Evolutionary conservation across 2,797 vertebrate species (phyloP), one percentile per base, ranked within the genome.

Genomic region (Coilia nasus): DNA sequence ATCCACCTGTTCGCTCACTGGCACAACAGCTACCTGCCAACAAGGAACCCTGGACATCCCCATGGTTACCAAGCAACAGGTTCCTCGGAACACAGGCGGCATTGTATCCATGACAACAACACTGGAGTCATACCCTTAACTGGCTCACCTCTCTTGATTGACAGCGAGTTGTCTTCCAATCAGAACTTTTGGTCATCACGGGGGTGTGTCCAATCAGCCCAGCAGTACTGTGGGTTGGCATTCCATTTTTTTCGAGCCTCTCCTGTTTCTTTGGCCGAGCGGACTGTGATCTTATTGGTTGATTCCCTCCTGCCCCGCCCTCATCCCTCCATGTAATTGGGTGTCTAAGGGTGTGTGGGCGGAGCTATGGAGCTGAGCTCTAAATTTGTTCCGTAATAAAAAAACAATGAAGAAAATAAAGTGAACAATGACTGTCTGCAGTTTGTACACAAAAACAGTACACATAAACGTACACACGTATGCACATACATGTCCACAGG

Each of bases 341-440:
- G 93, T 95, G 94, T 94, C 93, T 92, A 93, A 93, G 62, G 67
- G 67, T 87, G 93, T 93, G 93, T 94, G 93, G 95, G 91, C 71
- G 91, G 94, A 95, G 93, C 91, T 94, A 91, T 93, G 93, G 95
- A 96, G 95, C 96, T 95, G 95, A 96, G 95, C 95, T 96, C 95
- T 96, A 93, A 94, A 93, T 96, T 94, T 95, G 95, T 96, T 96
- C 95, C 93, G 94, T 94, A 95, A 95, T 95, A 95, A 96, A 96
- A 87, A 81, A 86, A 83, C n/a, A 54, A 54, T 54, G 50, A 64
- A 60, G 23, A 47, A 86, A 85, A 85, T 82, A 78, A 90, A 95
- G 92, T 93, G 67, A 94, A 94, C 91, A 90, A 93, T 84, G 82
- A 47, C 17, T 81, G 88, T 88, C 88, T 94, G 84, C 84, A 67